Conservation (phyloP, 2,888 invertebrate species). For the Aricia artaxerxes region DNA sequence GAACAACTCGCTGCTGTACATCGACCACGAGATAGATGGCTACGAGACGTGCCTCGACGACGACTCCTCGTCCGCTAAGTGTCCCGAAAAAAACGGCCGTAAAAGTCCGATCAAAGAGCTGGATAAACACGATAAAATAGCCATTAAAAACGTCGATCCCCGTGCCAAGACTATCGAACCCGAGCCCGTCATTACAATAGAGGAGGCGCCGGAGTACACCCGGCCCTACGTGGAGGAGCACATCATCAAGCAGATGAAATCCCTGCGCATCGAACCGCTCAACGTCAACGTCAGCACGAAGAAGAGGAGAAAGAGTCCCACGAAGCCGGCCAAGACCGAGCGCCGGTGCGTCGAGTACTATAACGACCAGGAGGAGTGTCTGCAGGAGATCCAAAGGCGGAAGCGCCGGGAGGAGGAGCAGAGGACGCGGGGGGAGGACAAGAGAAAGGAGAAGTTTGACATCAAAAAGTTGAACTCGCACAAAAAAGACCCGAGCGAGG, state of each 20-base stretch:
- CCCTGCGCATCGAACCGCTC: slow-evolving; percentile 69
- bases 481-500: slow-evolving; percentile 67
- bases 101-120: slow-evolving; percentile 71
- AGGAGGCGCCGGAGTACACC: slow-evolving; percentile 56
- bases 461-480: slow-evolving; percentile 61
- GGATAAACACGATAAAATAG: slow-evolving; percentile 69
- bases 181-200: slow-evolving; percentile 55
- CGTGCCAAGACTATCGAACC: slow-evolving; percentile 58
- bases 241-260: slow-evolving; percentile 76
- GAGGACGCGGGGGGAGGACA: slow-evolving; percentile 56
- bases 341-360: slow-evolving; percentile 80
- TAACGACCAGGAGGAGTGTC: slow-evolving; percentile 82
- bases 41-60: slow-evolving; percentile 84
- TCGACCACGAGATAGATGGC: slow-evolving; percentile 77
- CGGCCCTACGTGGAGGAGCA: slow-evolving; percentile 73
- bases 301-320: slow-evolving; percentile 64
- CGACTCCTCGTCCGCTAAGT: slow-evolving; percentile 70
- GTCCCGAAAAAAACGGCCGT: slow-evolving; percentile 62
- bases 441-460: slow-evolving; percentile 63
- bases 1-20: slow-evolving; percentile 65
- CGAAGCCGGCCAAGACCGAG: slow-evolving; percentile 66
- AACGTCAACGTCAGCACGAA: slow-evolving; percentile 65
- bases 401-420: slow-evolving; percentile 65
- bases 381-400: slow-evolving; percentile 73
- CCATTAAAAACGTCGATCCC: slow-evolving; percentile 59